These are phyloP conservation scores for Stenopsyche tienmushanensis DNA, from an alignment of 1,140 invertebrate genomes.

Conservation along the genomic window DNA sequence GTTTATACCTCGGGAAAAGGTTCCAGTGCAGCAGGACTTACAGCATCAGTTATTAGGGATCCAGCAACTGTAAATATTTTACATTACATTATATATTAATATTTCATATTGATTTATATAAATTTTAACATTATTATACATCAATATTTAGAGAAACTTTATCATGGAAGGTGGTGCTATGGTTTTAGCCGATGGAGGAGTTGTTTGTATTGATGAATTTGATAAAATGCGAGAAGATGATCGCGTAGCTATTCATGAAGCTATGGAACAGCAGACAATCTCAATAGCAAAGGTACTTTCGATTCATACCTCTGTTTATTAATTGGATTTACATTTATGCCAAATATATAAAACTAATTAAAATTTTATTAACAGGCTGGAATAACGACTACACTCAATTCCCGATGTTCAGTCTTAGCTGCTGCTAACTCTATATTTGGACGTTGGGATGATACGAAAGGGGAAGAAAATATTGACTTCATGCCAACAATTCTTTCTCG, in stretches of 20 bases:
- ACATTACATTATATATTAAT: conserved; percentile 21
- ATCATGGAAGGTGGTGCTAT: conserved; percentile 99
- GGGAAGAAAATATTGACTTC: conserved; percentile 99
- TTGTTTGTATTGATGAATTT: conserved; percentile 99
- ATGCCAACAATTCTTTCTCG: conserved; percentile 99
- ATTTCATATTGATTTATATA: conserved; percentile 7
- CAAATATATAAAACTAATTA: conserved; percentile 3
- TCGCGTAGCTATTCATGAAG: conserved; percentile 98
- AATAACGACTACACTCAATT: conserved; percentile 98
- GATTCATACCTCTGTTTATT: conserved; percentile 2
- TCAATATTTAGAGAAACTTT: conserved; percentile 83
- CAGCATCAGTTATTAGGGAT: conserved; percentile 95
- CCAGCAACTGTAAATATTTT: conserved; percentile 73
- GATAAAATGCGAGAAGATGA: conserved; percentile 99
- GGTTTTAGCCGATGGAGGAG: conserved; percentile 98
- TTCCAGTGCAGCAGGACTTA: conserved; percentile 97
- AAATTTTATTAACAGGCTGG: conserved; percentile 69
- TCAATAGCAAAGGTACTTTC: conserved; percentile 94
- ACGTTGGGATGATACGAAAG: conserved; percentile 97
- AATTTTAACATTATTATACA: conserved; percentile 30
- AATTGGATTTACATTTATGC: background rate
- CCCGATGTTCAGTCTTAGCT: conserved; percentile 95
- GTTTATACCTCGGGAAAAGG: conserved; percentile 99
- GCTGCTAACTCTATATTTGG: conserved; percentile 99
- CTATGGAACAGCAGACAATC: conserved; percentile 99